phyloP scores from a whole-genome alignment of 2,797 vertebrate genomes.

The Antennarius maculatus region DNA sequence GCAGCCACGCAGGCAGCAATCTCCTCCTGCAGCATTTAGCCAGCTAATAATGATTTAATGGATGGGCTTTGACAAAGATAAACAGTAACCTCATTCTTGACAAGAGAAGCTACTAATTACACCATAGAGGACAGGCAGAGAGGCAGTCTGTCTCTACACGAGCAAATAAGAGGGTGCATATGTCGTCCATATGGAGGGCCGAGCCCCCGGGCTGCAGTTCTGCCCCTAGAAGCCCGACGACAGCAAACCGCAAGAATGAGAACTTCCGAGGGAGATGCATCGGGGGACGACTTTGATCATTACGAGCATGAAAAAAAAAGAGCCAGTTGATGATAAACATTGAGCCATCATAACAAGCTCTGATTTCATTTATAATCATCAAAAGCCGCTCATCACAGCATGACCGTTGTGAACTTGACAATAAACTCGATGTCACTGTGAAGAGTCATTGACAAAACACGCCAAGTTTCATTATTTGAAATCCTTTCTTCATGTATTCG shows the following conservation, averaged over 20 bases:
- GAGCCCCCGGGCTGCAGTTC: conserved; percentile 38
- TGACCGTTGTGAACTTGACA: conserved; percentile 39
- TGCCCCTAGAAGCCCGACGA: conserved; percentile 45
- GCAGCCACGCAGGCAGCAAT: conserved; percentile 44
- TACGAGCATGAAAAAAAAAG: conserved; percentile 7
- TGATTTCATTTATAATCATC: conserved; percentile 57
- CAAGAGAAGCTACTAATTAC: conserved; percentile 72
- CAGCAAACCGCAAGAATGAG: conserved; percentile 21
- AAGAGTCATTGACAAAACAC: conserved; percentile 45
- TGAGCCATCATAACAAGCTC: conserved; percentile 42
- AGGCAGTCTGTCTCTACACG: conserved; percentile 44
- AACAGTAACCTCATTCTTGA: conserved; percentile 60
- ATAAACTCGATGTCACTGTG: conserved; percentile 29
- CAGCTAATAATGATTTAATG: conserved; percentile 72
- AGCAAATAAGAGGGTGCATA: conserved; percentile 54
- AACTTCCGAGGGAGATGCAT: conserved; percentile 38
- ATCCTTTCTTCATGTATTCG: conserved; percentile 7
- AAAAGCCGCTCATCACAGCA: conserved; percentile 49
- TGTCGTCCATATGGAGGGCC: conserved; percentile 61
- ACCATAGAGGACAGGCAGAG: conserved; percentile 48
- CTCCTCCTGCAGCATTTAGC: conserved; percentile 69
- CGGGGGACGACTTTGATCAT: conserved; percentile 53
- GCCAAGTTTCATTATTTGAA: conserved; percentile 42
- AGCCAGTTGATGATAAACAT: conserved; percentile 38
- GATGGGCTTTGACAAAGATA: conserved; percentile 63